phyloP scores from a whole-genome alignment of 2,113 vertebrate genomes.

The Nothoprocta perdicaria region DNA sequence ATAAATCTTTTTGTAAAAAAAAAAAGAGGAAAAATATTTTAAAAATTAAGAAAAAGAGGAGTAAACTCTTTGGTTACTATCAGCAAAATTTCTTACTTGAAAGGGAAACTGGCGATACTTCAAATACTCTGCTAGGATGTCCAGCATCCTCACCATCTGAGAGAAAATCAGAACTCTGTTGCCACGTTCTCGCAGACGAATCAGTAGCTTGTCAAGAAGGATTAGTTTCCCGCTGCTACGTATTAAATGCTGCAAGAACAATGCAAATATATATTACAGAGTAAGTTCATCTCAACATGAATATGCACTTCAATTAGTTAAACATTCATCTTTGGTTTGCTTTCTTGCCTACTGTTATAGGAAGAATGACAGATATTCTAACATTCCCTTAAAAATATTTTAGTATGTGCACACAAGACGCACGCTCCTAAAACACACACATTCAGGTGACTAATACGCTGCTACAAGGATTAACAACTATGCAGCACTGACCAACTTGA shows the following conservation, averaged over 20 bases:
- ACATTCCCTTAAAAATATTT: not conserved
- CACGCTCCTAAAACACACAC: not conserved
- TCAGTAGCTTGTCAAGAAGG: constrained; percentile 94
- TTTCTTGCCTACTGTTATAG: not conserved
- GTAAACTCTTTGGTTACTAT: not conserved
- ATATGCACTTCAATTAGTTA: not conserved
- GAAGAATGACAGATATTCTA: not conserved
- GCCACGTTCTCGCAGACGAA: constrained; percentile 93
- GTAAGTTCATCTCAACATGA: not conserved
- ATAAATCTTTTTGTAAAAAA: not conserved
- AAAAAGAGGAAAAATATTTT: too few relatives aligned
- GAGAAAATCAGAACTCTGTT: constrained; percentile 98
- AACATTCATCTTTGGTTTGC: not conserved
- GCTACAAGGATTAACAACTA: not conserved
- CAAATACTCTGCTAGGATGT: constrained; percentile 97
- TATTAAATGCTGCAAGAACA: constrained; percentile 88
- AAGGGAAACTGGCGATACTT: constrained; percentile 94
- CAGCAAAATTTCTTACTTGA: constrained; percentile 80
- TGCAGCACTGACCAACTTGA: not conserved
- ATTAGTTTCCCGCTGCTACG: constrained; percentile 97
- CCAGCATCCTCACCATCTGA: constrained; percentile 99
- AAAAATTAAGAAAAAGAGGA: not conserved
- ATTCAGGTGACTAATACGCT: not conserved
- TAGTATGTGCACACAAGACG: not conserved
- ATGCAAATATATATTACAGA: not conserved